Evolutionary conservation across 2,113 vertebrate genomes (phyloP).

Genomic region (Zeus faber): DNA sequence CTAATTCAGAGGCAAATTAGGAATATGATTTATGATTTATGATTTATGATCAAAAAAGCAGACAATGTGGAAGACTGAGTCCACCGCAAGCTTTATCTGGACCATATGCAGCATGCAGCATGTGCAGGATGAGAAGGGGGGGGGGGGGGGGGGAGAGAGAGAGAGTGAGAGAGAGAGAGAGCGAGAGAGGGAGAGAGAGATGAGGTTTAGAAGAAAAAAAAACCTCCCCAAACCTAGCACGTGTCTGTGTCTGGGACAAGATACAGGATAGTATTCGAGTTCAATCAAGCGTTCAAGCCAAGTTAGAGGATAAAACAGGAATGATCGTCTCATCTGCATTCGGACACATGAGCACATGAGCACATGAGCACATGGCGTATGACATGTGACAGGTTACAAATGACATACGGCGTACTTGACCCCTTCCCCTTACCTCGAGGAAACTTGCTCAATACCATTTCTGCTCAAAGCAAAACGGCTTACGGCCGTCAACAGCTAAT

Average conservation of each 20-base stretch:
- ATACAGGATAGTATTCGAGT: constrained; percentile 43
- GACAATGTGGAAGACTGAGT: constrained; percentile 61
- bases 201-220: not conserved
- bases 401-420: too few species aligned
- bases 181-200: not conserved
- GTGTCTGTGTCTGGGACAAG: constrained; percentile 37
- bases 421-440: too few species aligned
- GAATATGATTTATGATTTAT: constrained; percentile 69
- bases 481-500: too few species aligned
- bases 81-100: constrained; percentile 63
- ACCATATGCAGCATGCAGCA: constrained; percentile 69
- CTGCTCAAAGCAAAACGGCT: too few species aligned
- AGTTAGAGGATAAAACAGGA: constrained; percentile 24
- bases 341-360: not conserved
- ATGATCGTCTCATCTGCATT: constrained; percentile 11
- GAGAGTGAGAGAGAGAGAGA: constrained; percentile 1
- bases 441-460: too few species aligned
- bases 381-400: too few species aligned
- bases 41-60: constrained; percentile 66
- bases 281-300: constrained; percentile 38
- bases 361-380: too few species aligned
- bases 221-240: not conserved
- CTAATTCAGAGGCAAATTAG: constrained; percentile 69
- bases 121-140: too few species aligned
- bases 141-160: constrained; percentile 45